Base-by-base conservation (phyloP, 53 echinoderm and acorn worm genomes). In the Luidia sarsii region DNA sequence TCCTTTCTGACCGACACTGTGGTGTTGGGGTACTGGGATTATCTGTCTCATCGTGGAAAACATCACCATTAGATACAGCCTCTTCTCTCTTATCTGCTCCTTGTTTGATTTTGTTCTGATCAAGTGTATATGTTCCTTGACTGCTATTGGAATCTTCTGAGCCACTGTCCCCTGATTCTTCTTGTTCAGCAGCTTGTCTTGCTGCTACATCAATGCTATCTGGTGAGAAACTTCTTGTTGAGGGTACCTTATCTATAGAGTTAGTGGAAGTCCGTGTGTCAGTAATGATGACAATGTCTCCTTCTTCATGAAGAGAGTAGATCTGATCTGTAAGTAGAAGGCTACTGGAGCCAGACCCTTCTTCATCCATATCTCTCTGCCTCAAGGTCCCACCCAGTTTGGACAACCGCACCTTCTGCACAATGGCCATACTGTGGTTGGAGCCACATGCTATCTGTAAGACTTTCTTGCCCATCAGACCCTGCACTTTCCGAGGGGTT, bases 101-200 rank as follows among this genome's bases (percentile, higher is more conserved):
- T 35, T 89, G 62, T 48, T 81, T 73, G 49, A 30, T 52, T 19
- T 79, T 72, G 24, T 93, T 83, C 36, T 67, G 24, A 13, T 95
- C 89, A 45, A 99, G 64, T 3, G 94, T 94, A 62, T 99, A 99
- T 18, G 99, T 99, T 13, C 99, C 99, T 91, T 91, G 80, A 79
- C 87, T 85, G 21, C 33, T 90, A n/a, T 86, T 55, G 27, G 88
- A 71, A 29, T 85, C 89, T 67, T 80, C 72, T 53, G 81, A 55
- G 33, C 70, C 54, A 33, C 51, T 69, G 18, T 67, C 67, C 11
- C 59, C 45, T 21, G 60, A 36, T 33, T 85, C 81, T 21, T 85
- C 75, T 29, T 39, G 30, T 38, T 70, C 21, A 20, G 57, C 80
- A 2, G 70, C 67, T 59, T 86, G 79, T 50, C 80, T 73, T 13